Percentiles rank a stretch among this genome's conserved stretches.
These are phyloP conservation scores for Drosophila micromelanica DNA, from an alignment of 1,140 invertebrate genomes.

Conservation along the genomic window DNA sequence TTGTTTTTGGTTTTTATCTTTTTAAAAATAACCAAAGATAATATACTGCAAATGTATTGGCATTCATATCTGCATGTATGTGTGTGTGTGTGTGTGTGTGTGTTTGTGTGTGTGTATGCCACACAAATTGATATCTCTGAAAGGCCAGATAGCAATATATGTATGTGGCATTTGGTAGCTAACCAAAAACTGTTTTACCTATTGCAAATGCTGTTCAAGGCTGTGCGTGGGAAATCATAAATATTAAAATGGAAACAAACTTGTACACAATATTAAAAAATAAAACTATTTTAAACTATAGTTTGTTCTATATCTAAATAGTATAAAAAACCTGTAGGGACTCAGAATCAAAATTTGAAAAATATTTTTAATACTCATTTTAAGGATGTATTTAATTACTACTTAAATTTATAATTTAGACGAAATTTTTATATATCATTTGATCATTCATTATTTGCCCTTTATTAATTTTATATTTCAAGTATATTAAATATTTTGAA, in stretches of 20 bases:
- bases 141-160: constrained; percentile 50
- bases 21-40: constrained; percentile 53
- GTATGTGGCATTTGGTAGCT: constrained; percentile 17
- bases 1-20: constrained; percentile 48
- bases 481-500: too few relatives aligned
- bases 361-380: too few relatives aligned
- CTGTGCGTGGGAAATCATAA: constrained; percentile 11
- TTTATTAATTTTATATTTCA: too few relatives aligned
- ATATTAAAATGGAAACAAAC: neutral
- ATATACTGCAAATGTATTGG: constrained; percentile 48
- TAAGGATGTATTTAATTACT: too few relatives aligned
- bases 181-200: constrained; percentile 10
- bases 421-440: too few relatives aligned
- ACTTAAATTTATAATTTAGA: too few relatives aligned
- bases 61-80: constrained; percentile 7
- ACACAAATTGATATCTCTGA: constrained; percentile 24
- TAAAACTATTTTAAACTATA: neutral
- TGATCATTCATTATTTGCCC: too few relatives aligned
- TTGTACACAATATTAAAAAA: neutral
- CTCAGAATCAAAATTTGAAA: neutral
- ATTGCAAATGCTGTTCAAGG: constrained; percentile 12
- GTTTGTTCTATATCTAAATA: neutral
- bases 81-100: constrained; percentile 8
- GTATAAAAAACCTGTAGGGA: neutral
- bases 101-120: constrained; percentile 6